Base-by-base conservation (phyloP, 2,797 vertebrate species). In the Fistularia commersonii region DNA sequence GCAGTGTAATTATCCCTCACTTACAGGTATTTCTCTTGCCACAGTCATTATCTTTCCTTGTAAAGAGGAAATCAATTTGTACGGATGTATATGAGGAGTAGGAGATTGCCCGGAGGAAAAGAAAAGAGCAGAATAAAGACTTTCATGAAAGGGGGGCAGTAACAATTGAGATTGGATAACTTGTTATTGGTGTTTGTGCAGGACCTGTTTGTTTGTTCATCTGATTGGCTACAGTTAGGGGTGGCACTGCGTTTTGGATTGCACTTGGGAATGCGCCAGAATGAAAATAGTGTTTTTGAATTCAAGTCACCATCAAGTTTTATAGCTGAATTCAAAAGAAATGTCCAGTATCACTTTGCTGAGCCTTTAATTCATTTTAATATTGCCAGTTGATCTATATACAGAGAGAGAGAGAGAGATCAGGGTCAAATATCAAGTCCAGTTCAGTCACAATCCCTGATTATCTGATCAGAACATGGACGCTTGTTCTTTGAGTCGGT, bases 21-120 rank as follows among this genome's bases (percentile, higher is more conserved):
- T 95, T 93, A 95, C 91, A 95, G 92, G 92, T 93, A 93, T 92
- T 93, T 92, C 83, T 88, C 87, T 92, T 92, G 91, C 92, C 91
- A 91, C 87, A 87, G 82, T 87, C 88, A 86, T 90, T 89, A 88
- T 89, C 85, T 82, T 87, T 76, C 75, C 84, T 84, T 87, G 86
- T 85, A 88, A 88, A 89, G 79, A 89, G 87, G 86, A 89, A 90
- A 91, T 90, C 89, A 88, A 89, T 90, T 88, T 90, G 82, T 85
- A 78, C 84, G 84, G 82, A 88, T 90, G 87, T 88, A 88, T 89
- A 89, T 88, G 83, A 88, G 86, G 69, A 76, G 67, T 51, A 66
- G 65, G 77, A 83, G 81, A 87, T 85, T 88, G 82, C 74, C 81
- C 79, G 45, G 49, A 80, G 71, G 65, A 74, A 59, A 80, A 66